Percentiles rank a stretch among this genome's conserved stretches.
Conservation (phyloP, 2,113 vertebrate genomes). For the Psophia crepitans region DNA sequence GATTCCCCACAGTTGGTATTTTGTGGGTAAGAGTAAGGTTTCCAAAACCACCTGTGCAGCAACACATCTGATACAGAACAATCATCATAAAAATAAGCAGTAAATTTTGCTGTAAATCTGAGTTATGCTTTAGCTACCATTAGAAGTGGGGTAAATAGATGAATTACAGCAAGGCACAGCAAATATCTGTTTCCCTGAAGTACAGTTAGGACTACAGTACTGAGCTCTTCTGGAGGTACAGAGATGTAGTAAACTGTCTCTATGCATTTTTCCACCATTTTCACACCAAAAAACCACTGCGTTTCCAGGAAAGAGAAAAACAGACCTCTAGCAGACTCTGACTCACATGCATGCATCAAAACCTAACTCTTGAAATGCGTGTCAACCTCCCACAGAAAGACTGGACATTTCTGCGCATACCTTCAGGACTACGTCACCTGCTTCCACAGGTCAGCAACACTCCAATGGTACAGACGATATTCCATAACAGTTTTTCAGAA, state of each 20-base stretch:
- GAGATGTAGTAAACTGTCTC: not conserved
- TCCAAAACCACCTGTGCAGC: not conserved
- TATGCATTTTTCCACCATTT: not conserved
- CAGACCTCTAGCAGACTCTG: not conserved
- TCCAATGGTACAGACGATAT: rapidly evolving
- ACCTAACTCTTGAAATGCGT: not conserved
- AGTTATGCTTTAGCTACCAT: not conserved
- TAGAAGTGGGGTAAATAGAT: not conserved
- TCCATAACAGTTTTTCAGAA: not conserved
- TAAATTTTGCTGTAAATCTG: not conserved
- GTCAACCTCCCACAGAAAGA: not conserved
- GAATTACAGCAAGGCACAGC: not conserved
- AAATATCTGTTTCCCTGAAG: not conserved
- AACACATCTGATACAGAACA: not conserved
- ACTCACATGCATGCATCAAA: not conserved
- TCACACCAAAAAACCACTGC: not conserved
- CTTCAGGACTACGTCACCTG: not conserved
- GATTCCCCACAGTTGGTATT: too few species aligned
- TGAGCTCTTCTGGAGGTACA: not conserved
- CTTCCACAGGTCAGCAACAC: not conserved
- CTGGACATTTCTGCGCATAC: not conserved
- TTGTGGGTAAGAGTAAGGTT: not conserved
- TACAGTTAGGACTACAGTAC: not conserved
- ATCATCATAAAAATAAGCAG: not conserved
- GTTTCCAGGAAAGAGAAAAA: not conserved